Conservation (phyloP, 1,140 invertebrate genomes). For the Eumaeus atala region DNA sequence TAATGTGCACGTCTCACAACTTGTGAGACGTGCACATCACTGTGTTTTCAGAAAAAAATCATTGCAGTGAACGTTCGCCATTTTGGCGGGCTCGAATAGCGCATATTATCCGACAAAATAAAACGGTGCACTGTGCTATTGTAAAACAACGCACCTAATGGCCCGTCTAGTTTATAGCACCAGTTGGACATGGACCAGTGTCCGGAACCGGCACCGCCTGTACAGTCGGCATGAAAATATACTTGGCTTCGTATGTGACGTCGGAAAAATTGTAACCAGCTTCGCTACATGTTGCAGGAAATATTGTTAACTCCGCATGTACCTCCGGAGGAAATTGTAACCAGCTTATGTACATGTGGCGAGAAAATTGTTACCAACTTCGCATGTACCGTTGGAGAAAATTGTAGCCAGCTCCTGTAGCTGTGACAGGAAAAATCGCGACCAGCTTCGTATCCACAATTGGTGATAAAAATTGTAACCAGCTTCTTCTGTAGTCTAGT, state of each 20-base stretch:
- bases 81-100: neutral
- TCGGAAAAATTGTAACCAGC: neutral
- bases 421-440: no score
- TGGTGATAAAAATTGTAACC: no score
- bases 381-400: neutral
- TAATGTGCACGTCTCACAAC: no score
- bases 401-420: no score
- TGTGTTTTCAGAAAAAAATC: neutral
- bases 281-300: neutral
- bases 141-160: slow-evolving; percentile 22
- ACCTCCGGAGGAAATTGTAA: no score
- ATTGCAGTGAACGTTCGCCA: neutral
- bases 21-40: no score
- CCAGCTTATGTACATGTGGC: no score
- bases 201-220: slow-evolving; percentile 1
- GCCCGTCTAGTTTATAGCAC: slow-evolving; percentile 21
- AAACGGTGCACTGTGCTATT: slow-evolving; percentile 2
- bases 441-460: no score
- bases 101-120: slow-evolving; percentile 12
- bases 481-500: no score
- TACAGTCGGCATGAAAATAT: neutral
- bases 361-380: neutral
- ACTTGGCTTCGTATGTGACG: neutral
- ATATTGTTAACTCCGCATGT: no score
- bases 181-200: slow-evolving; percentile 7